Base-by-base conservation (phyloP, 92 coral and sea anemone genomes). In the Galaxea fascicularis region DNA sequence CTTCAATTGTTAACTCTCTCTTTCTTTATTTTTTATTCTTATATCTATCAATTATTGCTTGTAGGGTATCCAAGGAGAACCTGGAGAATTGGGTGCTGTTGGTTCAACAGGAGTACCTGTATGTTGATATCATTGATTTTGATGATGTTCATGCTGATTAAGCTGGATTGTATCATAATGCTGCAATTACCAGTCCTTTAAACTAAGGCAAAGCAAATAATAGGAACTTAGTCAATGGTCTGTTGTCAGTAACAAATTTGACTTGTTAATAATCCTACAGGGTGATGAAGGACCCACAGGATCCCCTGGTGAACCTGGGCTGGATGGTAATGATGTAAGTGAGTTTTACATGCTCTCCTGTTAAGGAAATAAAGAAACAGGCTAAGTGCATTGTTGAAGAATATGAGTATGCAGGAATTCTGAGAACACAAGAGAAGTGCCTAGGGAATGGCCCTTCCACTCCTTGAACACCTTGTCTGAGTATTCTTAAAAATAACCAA, bases 41-140 rank as follows among this genome's bases (percentile, higher is more conserved):
- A 28, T 30, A 35, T 35, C 41, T 26, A 25, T 10, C 10, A 62
- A 5, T 14, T 29, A 15, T 56, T 21, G 0, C 56, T 71, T 67
- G 29, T 41, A 91, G 94, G 94, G 94, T 70, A 24, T 78, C 10
- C 88, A 79, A 62, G 94, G 94, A 71, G 94, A 91, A 41, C 60
- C 89, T 51, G 94, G 94, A 1, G 86, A 65, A 21, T 18, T 10
- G 8, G 94, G 94, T 15, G 25, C 58, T 4, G 16, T 69, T 14
- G 94, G 94, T 1, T 10, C 15, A 0, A 62, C 87, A 27, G 94
- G 94, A 65, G 71, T 10, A 45, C 24, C 53, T 63, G 94, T 91
- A 54, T n/a, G 78, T 71, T 8, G 24, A 31, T 21, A 39, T 39
- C 3, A 13, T 30, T 78, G 16, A 13, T 65, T 1, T 8, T 68